These are phyloP conservation scores for Mesoligia furuncula DNA, from an alignment of 2,888 invertebrate species.

Conservation along the genomic window DNA sequence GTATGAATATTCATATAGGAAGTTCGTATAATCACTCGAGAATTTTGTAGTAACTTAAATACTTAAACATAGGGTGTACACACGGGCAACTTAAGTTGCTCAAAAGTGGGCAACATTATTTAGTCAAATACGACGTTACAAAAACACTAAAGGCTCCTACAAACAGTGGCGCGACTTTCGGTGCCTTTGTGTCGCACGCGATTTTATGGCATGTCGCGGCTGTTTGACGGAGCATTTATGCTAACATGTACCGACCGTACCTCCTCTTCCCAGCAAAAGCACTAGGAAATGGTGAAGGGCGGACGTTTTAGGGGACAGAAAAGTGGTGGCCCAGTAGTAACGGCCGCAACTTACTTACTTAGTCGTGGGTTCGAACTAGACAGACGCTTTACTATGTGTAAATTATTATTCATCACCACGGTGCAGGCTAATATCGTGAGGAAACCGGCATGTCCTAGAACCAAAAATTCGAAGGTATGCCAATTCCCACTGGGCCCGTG, in stretches of 20 bases:
- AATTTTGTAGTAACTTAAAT: constrained; percentile 9
- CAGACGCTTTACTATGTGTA: neutral
- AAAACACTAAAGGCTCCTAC: too few species aligned
- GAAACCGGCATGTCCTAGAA: neutral
- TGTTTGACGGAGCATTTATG: too few species aligned
- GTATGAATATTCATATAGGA: constrained; percentile 13
- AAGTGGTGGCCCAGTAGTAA: neutral
- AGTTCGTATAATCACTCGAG: neutral
- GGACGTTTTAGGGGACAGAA: neutral
- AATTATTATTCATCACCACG: neutral
- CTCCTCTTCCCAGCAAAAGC: neutral
- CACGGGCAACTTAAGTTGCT: constrained; percentile 21
- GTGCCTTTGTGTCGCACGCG: too few species aligned
- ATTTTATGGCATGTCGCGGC: too few species aligned
- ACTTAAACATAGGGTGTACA: neutral
- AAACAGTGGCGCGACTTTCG: too few species aligned
- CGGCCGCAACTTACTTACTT: neutral
- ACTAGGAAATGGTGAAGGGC: neutral
- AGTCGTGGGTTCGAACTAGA: neutral
- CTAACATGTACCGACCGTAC: neutral
- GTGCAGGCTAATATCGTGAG: neutral
- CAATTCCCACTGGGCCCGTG: neutral
- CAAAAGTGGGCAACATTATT: neutral
- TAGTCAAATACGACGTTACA: neutral
- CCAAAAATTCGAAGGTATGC: neutral